A percentile compares a stretch with the other conserved stretches of the same genome.
These are phyloP conservation scores for Molorchus minor DNA, from an alignment of 2,888 invertebrate species.

Conservation along the genomic window DNA sequence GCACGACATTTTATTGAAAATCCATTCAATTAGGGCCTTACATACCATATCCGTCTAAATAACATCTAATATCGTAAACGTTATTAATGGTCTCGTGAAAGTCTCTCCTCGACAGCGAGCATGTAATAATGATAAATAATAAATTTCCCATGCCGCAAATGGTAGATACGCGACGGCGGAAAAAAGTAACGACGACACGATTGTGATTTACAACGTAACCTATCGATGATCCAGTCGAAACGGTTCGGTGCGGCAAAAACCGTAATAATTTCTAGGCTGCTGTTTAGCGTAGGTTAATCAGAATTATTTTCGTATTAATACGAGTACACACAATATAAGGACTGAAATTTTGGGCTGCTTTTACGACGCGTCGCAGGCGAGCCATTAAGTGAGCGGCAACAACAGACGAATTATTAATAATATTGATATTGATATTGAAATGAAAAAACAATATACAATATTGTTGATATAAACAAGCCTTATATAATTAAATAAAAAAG, in stretches of 20 bases:
- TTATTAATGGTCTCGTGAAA: slow-evolving; percentile 12
- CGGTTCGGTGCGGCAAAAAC: slow-evolving; percentile 17
- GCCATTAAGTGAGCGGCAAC: too few species aligned
- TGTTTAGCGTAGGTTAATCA: slow-evolving; percentile 11
- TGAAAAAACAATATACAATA: too few species aligned
- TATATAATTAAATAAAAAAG: too few species aligned
- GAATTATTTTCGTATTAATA: neutral
- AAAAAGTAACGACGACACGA: slow-evolving; percentile 12
- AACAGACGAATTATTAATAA: too few species aligned
- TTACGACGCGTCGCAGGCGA: neutral
- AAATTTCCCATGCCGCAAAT: slow-evolving; percentile 8
- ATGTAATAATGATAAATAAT: slow-evolving; percentile 6
- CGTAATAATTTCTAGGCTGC: slow-evolving; percentile 26
- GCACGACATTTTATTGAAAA: neutral
- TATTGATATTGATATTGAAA: too few species aligned
- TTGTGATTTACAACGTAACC: slow-evolving; percentile 26
- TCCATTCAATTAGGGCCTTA: slow-evolving; percentile 1
- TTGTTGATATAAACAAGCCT: too few species aligned
- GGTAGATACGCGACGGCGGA: slow-evolving; percentile 2
- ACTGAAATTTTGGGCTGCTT: neutral
- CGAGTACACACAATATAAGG: neutral
- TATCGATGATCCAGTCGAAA: slow-evolving; percentile 16
- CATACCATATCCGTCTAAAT: neutral
- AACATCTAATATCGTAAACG: neutral
- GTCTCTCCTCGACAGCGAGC: neutral